These are phyloP conservation scores for Fringilla coelebs DNA, from an alignment of 2,797 vertebrate species.

Conservation along the genomic window DNA sequence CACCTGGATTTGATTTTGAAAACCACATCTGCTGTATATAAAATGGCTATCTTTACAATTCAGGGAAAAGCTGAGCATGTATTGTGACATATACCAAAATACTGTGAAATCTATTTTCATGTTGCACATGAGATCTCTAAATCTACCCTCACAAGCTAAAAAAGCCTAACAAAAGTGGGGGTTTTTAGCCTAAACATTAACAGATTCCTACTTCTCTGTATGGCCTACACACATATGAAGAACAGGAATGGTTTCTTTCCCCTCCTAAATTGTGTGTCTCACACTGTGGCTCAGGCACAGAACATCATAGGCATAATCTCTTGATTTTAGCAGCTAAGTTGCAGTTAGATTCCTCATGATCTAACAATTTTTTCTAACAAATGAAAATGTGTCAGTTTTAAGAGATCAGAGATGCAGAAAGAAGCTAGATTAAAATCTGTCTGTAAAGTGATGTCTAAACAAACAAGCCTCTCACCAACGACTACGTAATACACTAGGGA, in stretches of 20 bases:
- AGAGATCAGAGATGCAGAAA: neutral
- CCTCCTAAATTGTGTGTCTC: neutral
- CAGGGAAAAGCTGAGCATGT: neutral
- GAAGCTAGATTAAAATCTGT: neutral
- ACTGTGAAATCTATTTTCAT: neutral
- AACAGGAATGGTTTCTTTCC: neutral
- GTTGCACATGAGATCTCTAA: neutral
- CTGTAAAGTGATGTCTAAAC: neutral
- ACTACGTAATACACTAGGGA: neutral
- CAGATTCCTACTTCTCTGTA: neutral
- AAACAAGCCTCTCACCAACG: neutral
- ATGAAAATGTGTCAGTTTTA: neutral
- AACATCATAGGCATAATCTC: neutral
- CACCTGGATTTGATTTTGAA: neutral
- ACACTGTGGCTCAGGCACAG: neutral
- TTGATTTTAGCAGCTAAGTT: neutral
- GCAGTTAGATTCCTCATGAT: neutral
- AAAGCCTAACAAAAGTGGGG: neutral
- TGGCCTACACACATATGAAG: accelerated
- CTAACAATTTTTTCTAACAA: neutral
- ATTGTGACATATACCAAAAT: neutral
- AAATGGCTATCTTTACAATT: neutral
- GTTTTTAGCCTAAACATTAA: neutral
- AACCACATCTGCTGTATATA: neutral
- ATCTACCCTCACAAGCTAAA: neutral